These are phyloP conservation scores for Drosophila borealis DNA, from an alignment of 2,888 invertebrate genomes.

Conservation along the genomic window DNA sequence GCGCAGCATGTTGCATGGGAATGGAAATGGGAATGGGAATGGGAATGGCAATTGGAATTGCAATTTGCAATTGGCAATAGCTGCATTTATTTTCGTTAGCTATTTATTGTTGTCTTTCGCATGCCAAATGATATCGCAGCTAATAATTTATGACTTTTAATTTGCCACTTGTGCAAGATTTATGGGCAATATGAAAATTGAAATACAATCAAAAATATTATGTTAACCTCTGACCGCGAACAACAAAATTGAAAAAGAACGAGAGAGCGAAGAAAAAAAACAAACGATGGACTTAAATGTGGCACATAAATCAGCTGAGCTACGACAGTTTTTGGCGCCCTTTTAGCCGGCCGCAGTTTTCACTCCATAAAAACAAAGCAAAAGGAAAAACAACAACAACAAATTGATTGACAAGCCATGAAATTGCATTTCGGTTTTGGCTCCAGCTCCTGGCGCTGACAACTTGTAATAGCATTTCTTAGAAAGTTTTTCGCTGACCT, in stretches of 20 bases:
- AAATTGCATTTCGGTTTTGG: conserved; percentile 67
- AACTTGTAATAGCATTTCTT: conserved; percentile 54
- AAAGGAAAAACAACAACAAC: conserved; percentile 19
- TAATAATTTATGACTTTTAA: conserved; percentile 80
- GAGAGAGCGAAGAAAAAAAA: conserved; percentile 12
- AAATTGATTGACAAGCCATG: conserved; percentile 82
- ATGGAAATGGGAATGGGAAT: conserved; percentile 32
- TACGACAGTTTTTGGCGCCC: conserved; percentile 62
- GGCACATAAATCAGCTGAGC: conserved; percentile 54
- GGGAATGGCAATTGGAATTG: conserved; percentile 37
- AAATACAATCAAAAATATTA: conserved; percentile 81
- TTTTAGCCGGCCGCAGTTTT: conserved; percentile 35
- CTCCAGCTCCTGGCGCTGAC: conserved; percentile 40
- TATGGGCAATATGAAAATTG: conserved; percentile 73
- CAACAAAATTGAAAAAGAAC: conserved; percentile 21
- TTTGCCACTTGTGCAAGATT: conserved; percentile 77
- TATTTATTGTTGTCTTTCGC: conserved; percentile 12
- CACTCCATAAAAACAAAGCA: conserved; percentile 1
- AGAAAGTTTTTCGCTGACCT: conserved; percentile 40
- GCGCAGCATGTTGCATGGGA: conserved; percentile 48
- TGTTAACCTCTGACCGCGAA: conserved; percentile 74
- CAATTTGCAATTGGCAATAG: conserved; percentile 30
- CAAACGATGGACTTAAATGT: conserved; percentile 11
- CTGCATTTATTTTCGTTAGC: conserved; percentile 20
- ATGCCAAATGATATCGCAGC: conserved; percentile 49